Conservation (phyloP, 2,797 vertebrate genomes). For the Pelochelys cantorii region DNA sequence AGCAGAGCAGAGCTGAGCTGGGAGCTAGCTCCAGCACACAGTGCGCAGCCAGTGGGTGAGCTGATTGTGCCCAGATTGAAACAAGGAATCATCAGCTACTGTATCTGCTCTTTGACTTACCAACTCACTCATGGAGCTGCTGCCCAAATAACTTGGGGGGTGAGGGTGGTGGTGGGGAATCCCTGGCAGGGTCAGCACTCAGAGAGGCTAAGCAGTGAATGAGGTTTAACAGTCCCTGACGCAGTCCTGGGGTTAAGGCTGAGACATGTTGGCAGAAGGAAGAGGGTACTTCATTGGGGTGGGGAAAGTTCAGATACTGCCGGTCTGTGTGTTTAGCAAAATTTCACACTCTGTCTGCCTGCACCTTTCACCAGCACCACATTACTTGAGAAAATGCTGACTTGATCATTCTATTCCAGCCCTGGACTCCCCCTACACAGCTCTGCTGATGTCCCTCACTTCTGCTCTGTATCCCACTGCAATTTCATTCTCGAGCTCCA, state of each 20-base stretch:
- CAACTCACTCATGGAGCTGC: background rate
- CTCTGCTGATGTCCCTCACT: background rate
- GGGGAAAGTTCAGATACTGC: background rate
- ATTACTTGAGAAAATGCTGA: background rate
- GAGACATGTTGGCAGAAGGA: background rate
- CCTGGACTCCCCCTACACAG: background rate
- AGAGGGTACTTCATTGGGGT: background rate
- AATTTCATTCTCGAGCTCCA: background rate
- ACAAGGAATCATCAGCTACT: background rate
- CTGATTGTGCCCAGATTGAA: background rate
- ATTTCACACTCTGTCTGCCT: background rate
- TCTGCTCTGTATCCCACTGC: background rate
- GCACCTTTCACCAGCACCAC: background rate
- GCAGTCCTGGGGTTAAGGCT: background rate
- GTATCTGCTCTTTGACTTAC: background rate
- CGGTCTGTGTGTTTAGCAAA: background rate
- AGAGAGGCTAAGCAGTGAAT: background rate
- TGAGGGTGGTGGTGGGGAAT: accelerated
- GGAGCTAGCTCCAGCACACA: background rate
- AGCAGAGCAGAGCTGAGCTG: background rate
- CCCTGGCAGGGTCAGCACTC: background rate
- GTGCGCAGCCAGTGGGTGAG: background rate
- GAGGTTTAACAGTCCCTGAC: background rate
- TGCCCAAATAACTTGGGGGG: no score
- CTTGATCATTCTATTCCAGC: background rate